These are phyloP conservation scores for Sarcoramphus papa DNA, from an alignment of 2,797 vertebrate species.

Conservation along the genomic window DNA sequence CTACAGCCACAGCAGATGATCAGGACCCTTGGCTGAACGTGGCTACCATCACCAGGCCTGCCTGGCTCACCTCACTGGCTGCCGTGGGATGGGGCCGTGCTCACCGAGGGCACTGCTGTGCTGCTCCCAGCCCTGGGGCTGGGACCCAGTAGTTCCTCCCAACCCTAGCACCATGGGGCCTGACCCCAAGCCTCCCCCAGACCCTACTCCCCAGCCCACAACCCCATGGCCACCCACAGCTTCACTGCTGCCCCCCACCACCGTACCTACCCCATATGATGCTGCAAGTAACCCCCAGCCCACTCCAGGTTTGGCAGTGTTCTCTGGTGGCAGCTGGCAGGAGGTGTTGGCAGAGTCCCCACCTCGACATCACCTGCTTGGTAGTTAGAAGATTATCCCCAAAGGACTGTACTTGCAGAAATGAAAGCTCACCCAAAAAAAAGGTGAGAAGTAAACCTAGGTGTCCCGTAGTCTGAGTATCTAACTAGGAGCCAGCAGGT, in stretches of 20 bases:
- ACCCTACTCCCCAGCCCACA: neutral
- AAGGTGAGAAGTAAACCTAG: neutral
- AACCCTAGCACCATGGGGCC: neutral
- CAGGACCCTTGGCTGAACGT: neutral
- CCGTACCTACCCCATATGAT: rapidly evolving
- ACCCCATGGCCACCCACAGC: neutral
- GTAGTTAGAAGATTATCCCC: neutral
- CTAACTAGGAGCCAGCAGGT: neutral
- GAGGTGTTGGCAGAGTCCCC: neutral
- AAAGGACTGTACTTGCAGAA: neutral
- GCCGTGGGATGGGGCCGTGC: rapidly evolving
- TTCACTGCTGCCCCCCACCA: rapidly evolving
- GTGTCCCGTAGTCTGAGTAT: neutral
- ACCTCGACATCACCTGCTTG: neutral
- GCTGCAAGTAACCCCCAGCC: neutral
- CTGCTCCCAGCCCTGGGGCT: neutral
- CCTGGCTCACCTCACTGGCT: neutral
- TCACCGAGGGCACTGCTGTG: neutral
- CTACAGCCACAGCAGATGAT: neutral
- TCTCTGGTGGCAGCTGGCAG: neutral
- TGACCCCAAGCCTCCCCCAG: neutral
- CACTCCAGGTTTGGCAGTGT: neutral
- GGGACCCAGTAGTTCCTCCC: neutral
- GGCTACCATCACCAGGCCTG: neutral
- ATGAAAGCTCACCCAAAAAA: neutral